These are phyloP conservation scores for Oligia latruncula DNA, from an alignment of 2,888 invertebrate species.

Conservation along the genomic window DNA sequence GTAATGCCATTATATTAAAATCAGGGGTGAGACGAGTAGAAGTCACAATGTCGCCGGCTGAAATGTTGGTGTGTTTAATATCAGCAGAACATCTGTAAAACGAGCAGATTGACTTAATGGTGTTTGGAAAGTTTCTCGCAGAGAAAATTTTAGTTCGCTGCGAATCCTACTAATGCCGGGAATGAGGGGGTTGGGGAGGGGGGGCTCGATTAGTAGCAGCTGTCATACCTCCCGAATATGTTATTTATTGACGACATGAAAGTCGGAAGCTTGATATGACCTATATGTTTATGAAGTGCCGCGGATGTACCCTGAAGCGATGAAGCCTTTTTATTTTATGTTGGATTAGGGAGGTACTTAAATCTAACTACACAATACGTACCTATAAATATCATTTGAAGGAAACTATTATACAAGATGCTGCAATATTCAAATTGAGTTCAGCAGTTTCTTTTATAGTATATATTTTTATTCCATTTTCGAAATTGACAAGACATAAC, in stretches of 20 bases:
- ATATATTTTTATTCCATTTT: neutral
- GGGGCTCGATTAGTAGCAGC: constrained; percentile 86
- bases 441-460: neutral
- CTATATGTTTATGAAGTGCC: constrained; percentile 35
- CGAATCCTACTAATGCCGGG: constrained; percentile 79
- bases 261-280: constrained; percentile 63
- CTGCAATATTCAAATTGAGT: neutral
- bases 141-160: constrained; percentile 86
- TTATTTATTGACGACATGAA: constrained; percentile 80
- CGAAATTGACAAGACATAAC: neutral
- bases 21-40: constrained; percentile 14
- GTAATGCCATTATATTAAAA: neutral
- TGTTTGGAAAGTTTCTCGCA: constrained; percentile 85
- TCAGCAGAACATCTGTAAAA: constrained; percentile 87
- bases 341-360: neutral
- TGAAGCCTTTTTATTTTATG: neutral
- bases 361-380: neutral
- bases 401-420: neutral
- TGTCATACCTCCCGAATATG: constrained; percentile 86
- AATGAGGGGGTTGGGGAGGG: constrained; percentile 59
- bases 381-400: neutral
- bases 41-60: constrained; percentile 18
- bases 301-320: neutral
- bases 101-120: constrained; percentile 88
- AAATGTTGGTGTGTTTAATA: constrained; percentile 73